Conservation (phyloP, 2,797 vertebrate genomes). For the Thaleichthys pacificus region DNA sequence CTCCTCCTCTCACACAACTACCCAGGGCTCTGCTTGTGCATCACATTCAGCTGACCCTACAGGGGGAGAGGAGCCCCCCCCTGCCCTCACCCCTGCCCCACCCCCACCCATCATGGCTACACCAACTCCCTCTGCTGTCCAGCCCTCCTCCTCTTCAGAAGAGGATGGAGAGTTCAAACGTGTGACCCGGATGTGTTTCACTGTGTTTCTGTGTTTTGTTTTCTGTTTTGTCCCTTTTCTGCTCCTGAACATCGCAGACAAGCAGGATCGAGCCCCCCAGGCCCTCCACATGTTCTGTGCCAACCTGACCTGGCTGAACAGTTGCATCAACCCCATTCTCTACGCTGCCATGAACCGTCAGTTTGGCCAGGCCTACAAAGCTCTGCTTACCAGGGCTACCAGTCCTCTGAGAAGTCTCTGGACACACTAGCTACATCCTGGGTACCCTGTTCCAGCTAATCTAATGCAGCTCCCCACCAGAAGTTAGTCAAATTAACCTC, state of each 20-base stretch:
- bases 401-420: conserved; percentile 56
- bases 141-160: conserved; percentile 47
- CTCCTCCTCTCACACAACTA: neutral
- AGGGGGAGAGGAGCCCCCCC: conserved; percentile 2
- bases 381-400: conserved; percentile 65
- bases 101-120: conserved; percentile 7
- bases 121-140: conserved; percentile 12
- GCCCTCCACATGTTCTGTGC: conserved; percentile 83
- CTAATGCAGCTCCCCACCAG: neutral
- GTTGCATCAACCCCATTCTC: conserved; percentile 87
- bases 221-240: conserved; percentile 84
- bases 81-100: conserved; percentile 27
- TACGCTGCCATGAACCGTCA: conserved; percentile 88
- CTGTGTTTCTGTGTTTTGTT: conserved; percentile 84
- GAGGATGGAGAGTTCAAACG: conserved; percentile 80
- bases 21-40: neutral
- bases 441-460: neutral
- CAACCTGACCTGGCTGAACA: conserved; percentile 90
- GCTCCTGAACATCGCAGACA: conserved; percentile 81
- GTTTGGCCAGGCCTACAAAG: conserved; percentile 80
- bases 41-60: conserved; percentile 10
- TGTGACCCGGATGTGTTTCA: conserved; percentile 87
- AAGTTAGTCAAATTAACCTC: too few relatives aligned
- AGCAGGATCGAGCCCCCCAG: conserved; percentile 71
- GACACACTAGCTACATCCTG: neutral